Base-by-base conservation (phyloP, 2,797 vertebrate genomes). In the Catostomus latipinnis region DNA sequence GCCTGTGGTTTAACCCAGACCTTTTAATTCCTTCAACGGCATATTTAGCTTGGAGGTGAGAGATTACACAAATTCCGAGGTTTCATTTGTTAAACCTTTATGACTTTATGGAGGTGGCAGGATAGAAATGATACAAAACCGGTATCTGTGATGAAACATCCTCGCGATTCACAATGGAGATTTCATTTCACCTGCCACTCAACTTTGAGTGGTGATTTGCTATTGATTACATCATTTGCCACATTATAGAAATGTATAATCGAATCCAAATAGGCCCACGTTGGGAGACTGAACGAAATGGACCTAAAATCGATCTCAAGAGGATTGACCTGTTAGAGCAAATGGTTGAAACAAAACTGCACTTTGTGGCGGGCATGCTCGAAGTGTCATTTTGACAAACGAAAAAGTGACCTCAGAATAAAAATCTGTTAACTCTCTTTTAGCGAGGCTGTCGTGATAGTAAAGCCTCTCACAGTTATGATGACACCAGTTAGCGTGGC, bases 401-500 rank as follows among this genome's bases (percentile, higher is more conserved):
- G n/a, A 63, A 66, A 82, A 43, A 60, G 50, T 60, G n/a, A 43
- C 60, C 18, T n/a, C 43, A 60, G n/a, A 54, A 43, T 5, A 6
- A 57, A 79, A 83, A 49, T 34, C n/a, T 2, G 22, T 69, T 45
- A 13, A 11, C 7, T 46, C 71, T 43, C 46, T 72, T 78, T 68
- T 6, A 34, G 52, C 22, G 68, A 58, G 16, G 18, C 50, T 48
- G 49, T 72, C 80, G 75, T 56, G 75, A 81, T 48, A 45, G 50
- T 60, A 76, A 18, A 75, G n/a, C 57, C 71, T 13, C 71, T 85
- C 74, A 70, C 74, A 91, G 90, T 87, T 89, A 89, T 95, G 93
- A 89, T 95, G 93, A 94, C 93, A 93, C 94, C 93, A 94, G 91
- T 90, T 87, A 86, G 80, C 88, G 82, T 74, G 88, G 78, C 43